Base-by-base conservation (phyloP, 2,888 invertebrate genomes). In the Euplexia lucipara region DNA sequence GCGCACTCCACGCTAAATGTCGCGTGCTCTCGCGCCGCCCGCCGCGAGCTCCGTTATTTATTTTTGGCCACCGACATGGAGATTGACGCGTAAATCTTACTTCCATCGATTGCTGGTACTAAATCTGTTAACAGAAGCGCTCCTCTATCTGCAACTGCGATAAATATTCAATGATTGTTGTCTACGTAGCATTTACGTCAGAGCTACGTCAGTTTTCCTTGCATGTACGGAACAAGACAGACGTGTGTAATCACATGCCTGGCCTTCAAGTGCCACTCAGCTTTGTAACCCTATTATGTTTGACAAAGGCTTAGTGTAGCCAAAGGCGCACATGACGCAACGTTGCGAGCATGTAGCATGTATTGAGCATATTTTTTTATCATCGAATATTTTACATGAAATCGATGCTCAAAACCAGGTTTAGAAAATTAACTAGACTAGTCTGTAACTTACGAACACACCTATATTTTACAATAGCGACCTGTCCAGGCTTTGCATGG, bases 1-100 rank as follows among this genome's bases (percentile, higher is more conserved):
- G 86, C 84, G 83, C 78, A 78, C 82, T 79, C 56, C 70, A 69
- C 74, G 85, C 83, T 85, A 87, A 88, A 90, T 90, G 91, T 91
- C 91, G 88, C 90, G 83, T 87, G 88, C 75, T 86, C 81, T 60
- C 75, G 77, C 83, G 83, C 79, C 81, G 77, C 78, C 26, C 26
- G 26, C 26, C 26, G 26, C 57, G 61, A 61, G 75, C 59, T 75
- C 26, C 45, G 62, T 66, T 81, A 75, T 85, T 86, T 90, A 89
- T 90, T 88, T 90, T 87, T 79, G 83, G 79, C 75, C 56, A 74
- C 70, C 35, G 56, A 81, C 73, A 70, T 48, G 48, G 47, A 58
- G 66, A 73, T 81, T 70, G 70, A 81, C 70, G 72, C 81, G 84
- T 85, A 66, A 70, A 75, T 67, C 56, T 69, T 42, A 69, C 58